Evolutionary conservation across 2,113 vertebrate species (phyloP).

Genomic region (Corythoichthys intestinalis): DNA sequence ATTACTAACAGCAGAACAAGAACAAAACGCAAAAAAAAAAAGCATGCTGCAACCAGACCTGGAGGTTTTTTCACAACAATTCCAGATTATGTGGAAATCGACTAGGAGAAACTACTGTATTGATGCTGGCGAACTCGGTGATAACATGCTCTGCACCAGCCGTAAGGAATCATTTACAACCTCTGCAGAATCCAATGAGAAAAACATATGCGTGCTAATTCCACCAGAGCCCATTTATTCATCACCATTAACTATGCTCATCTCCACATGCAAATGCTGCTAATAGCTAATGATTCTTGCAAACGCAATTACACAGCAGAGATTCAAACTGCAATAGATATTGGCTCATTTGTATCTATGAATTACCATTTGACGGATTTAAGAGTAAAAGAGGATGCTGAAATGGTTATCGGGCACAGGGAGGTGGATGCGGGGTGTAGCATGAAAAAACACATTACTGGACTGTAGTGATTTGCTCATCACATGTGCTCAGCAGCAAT

Average conservation of each 20-base stretch:
- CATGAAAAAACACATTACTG: slow-evolving; percentile 7
- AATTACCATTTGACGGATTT: slow-evolving; percentile 45
- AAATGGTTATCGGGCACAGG: slow-evolving; percentile 18
- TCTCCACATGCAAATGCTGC: slow-evolving; percentile 37
- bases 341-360: slow-evolving; percentile 45
- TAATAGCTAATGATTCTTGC: slow-evolving; percentile 42
- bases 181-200: slow-evolving; percentile 30
- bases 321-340: slow-evolving; percentile 41
- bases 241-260: slow-evolving; percentile 52
- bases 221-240: slow-evolving; percentile 36
- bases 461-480: slow-evolving; percentile 15
- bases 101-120: neutral
- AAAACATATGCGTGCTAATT: slow-evolving; percentile 47
- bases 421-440: neutral
- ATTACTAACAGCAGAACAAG: slow-evolving; percentile 48
- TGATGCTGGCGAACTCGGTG: slow-evolving; percentile 8
- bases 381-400: slow-evolving; percentile 24
- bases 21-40: slow-evolving; percentile 40
- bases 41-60: slow-evolving; percentile 17
- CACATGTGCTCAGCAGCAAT: slow-evolving; percentile 15
- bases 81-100: slow-evolving; percentile 1
- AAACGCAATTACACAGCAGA: slow-evolving; percentile 41
- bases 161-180: slow-evolving; percentile 22
- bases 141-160: slow-evolving; percentile 5
- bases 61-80: slow-evolving; percentile 9